Conservation (phyloP, 2,113 vertebrate genomes). For the Macheiramphus alcinus region DNA sequence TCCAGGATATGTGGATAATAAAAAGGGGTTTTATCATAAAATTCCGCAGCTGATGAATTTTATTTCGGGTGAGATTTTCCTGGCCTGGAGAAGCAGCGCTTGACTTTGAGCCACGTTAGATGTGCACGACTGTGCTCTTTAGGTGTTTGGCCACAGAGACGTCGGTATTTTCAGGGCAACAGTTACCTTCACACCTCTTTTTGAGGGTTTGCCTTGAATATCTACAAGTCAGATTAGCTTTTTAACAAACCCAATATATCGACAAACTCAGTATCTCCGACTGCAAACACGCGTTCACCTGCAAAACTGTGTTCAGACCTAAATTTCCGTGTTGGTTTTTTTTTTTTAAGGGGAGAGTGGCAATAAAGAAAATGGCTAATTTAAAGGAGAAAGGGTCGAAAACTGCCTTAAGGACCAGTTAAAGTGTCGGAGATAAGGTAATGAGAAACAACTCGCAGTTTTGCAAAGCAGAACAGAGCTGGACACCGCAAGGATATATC, state of each 20-base stretch:
- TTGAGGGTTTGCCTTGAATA: neutral
- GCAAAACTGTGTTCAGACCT: neutral
- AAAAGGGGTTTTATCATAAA: neutral
- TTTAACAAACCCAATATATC: accelerated
- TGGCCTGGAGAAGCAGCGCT: neutral
- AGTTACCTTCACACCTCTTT: neutral
- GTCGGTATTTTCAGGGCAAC: neutral
- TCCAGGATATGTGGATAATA: neutral
- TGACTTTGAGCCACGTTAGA: neutral
- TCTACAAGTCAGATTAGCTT: accelerated
- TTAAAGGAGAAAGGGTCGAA: neutral
- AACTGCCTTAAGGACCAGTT: neutral
- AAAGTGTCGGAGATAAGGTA: neutral
- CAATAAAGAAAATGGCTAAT: neutral
- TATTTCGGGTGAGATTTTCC: neutral
- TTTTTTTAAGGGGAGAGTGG: neutral
- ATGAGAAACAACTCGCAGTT: neutral
- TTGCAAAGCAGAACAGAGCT: neutral
- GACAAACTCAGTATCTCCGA: neutral
- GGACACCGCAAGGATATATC: neutral
- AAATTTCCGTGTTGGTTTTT: neutral
- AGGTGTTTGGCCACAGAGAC: neutral
- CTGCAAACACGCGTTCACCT: neutral
- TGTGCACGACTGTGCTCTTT: neutral
- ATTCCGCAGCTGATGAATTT: neutral